phyloP scores from a whole-genome alignment of 2,113 vertebrate species.

The Verasper variegatus region DNA sequence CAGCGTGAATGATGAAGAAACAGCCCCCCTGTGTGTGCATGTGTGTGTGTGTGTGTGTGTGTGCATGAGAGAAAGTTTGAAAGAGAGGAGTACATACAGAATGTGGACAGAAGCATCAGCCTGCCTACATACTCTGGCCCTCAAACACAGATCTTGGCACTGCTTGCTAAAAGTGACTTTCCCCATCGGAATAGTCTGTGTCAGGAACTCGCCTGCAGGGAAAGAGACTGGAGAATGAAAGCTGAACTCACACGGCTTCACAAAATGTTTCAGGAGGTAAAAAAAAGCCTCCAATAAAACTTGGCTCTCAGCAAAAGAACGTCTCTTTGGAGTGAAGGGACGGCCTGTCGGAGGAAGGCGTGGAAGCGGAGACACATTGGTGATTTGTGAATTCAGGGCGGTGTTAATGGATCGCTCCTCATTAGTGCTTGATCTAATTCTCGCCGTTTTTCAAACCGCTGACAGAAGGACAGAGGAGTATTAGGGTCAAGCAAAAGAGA shows the following conservation, averaged over 20 bases:
- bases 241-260: constrained; percentile 39
- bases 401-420: too few species aligned
- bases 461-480: too few species aligned
- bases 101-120: constrained; percentile 58
- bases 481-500: too few species aligned
- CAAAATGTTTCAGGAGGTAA: constrained; percentile 30
- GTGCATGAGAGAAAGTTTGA: constrained; percentile 33
- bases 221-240: constrained; percentile 43
- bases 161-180: constrained; percentile 63
- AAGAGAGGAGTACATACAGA: constrained; percentile 51
- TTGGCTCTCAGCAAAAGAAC: constrained; percentile 32
- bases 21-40: constrained; percentile 39
- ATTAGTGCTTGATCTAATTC: too few species aligned
- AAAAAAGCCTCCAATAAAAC: constrained; percentile 34
- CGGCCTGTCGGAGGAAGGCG: neutral
- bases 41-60: neutral
- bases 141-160: constrained; percentile 73
- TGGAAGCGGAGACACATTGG: constrained; percentile 5
- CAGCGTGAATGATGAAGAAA: constrained; percentile 74
- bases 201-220: constrained; percentile 63
- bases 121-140: constrained; percentile 61
- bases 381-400: constrained; percentile 2
- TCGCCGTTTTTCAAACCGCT: too few species aligned
- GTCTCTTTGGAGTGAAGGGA: constrained; percentile 22
- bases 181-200: constrained; percentile 46